A percentile compares a stretch with the other conserved stretches of the same genome.
These are phyloP conservation scores for Pseudorhombus dupliciocellatus DNA, from an alignment of 2,113 vertebrate genomes.

Conservation along the genomic window DNA sequence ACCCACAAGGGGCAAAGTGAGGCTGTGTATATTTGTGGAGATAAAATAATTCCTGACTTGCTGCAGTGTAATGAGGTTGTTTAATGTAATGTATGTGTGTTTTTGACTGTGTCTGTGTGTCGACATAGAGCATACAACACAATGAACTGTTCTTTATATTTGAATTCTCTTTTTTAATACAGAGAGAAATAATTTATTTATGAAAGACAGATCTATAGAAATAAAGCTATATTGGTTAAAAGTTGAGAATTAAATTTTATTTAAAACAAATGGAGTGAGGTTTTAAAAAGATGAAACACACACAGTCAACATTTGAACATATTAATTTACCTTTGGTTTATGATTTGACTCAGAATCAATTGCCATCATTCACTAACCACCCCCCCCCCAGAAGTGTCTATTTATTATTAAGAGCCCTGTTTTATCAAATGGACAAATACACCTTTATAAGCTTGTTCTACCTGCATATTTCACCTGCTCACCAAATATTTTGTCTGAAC, in stretches of 20 bases:
- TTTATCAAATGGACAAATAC: conserved; percentile 90
- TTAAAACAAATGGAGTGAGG: conserved; percentile 75
- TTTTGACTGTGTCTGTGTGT: neutral
- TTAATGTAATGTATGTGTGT: conserved; percentile 76
- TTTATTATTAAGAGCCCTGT: conserved; percentile 92
- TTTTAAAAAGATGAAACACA: conserved; percentile 43
- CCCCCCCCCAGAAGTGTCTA: conserved; percentile 85
- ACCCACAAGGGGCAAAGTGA: conserved; percentile 63
- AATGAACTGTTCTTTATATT: conserved; percentile 75
- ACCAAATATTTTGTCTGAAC: conserved; percentile 89
- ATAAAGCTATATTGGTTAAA: conserved; percentile 82
- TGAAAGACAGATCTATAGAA: conserved; percentile 78
- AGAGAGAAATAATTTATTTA: conserved; percentile 90
- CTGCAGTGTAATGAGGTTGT: conserved; percentile 83
- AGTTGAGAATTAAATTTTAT: conserved; percentile 77
- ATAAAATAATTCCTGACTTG: conserved; percentile 85
- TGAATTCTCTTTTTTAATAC: conserved; percentile 88
- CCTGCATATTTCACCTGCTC: conserved; percentile 91
- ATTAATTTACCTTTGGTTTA: conserved; percentile 53
- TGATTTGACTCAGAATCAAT: conserved; percentile 74
- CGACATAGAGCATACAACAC: conserved; percentile 49
- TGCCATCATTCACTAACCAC: conserved; percentile 75
- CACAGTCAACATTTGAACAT: conserved; percentile 78
- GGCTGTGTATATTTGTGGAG: conserved; percentile 88
- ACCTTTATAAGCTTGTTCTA: conserved; percentile 92